Conservation (phyloP, 2,888 invertebrate species). For the Amiota mariae region DNA sequence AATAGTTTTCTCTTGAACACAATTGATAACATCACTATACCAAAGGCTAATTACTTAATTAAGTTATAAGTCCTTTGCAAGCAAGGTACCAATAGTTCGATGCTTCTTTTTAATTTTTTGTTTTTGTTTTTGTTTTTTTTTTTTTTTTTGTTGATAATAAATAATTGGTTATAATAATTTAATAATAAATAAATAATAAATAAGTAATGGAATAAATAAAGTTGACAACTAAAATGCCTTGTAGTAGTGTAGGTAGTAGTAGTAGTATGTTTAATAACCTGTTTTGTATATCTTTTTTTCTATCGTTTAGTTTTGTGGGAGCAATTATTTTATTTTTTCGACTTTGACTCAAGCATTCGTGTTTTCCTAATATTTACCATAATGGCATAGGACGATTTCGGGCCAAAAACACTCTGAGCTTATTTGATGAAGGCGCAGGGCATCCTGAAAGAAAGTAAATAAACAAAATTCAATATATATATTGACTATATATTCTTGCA, state of each 20-base stretch:
- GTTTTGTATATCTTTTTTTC: slow-evolving; percentile 23
- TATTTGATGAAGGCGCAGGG: slow-evolving; percentile 73
- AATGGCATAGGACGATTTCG: slow-evolving; percentile 70
- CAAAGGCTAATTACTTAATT: slow-evolving; percentile 59
- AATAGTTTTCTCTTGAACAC: slow-evolving; percentile 42
- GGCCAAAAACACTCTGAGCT: slow-evolving; percentile 59
- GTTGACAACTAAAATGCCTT: slow-evolving; percentile 52
- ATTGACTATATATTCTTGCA: neutral
- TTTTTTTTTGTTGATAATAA: slow-evolving; percentile 53
- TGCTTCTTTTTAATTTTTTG: slow-evolving; percentile 46
- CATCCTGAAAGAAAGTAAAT: slow-evolving; percentile 75
- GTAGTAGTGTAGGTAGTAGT: slow-evolving; percentile 37
- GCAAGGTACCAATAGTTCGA: slow-evolving; percentile 72
- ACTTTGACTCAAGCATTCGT: neutral
- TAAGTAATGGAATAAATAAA: slow-evolving; percentile 64
- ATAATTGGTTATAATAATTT: slow-evolving; percentile 39
- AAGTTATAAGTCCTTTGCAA: slow-evolving; percentile 66
- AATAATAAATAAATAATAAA: slow-evolving; percentile 47
- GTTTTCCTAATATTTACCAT: slow-evolving; percentile 57
- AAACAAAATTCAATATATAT: neutral
- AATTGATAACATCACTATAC: slow-evolving; percentile 72
- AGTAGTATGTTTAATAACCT: slow-evolving; percentile 35
- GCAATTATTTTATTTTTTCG: neutral
- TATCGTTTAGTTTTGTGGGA: neutral
- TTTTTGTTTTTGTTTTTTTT: no score